Evolutionary conservation across 1,140 invertebrate genomes (phyloP), one percentile per base, ranked within the genome.

Genomic region (Forficula auricularia): DNA sequence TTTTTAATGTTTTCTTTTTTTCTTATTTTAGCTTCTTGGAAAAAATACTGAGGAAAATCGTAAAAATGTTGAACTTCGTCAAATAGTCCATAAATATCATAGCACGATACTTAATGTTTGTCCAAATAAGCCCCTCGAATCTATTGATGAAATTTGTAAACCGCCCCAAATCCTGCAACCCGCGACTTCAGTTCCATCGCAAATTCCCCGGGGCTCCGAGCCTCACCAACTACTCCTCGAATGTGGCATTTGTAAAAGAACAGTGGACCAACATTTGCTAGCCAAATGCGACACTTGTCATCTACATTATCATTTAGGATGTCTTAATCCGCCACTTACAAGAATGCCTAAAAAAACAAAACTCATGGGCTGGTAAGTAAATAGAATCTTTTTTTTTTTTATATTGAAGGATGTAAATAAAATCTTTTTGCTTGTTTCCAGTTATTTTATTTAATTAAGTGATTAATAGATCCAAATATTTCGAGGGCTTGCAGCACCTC

Each of bases 271-370:
- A 51, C 86, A 90, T 64, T 63, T 90, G 40, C 68, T 96, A 49
- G 82, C 89, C 1, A 85, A 87, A 54, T 98, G 94, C 65, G 92
- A 97, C 59, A 88, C 82, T 0, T 98, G 94, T 58, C 77, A 80
- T 51, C 66, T 86, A 19, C 79, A 86, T 60, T 98, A 95, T 65
- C 94, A 98, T 66, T 64, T 95, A 37, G 78, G 80, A 36, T 98
- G 94, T 65, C 66, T 97, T 35, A 83, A 85, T 57, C 91, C 91
- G 15, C 88, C 88, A 12, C 62, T 98, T 4, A 81, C 82, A 10
- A 71, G 89, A 38, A 82, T 95, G 64, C 92, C 94, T 1, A 90
- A 89, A 59, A 94, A 92, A 67, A 89, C 87, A 16, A 91, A 91
- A 64, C 72, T 84, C 3, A 85, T 72, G 66, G 89, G 88, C 52